Percentiles rank a stretch among this genome's conserved stretches.
Evolutionary conservation across 2,797 vertebrate species (phyloP).

Genomic region (Melanotaenia pygmaea): DNA sequence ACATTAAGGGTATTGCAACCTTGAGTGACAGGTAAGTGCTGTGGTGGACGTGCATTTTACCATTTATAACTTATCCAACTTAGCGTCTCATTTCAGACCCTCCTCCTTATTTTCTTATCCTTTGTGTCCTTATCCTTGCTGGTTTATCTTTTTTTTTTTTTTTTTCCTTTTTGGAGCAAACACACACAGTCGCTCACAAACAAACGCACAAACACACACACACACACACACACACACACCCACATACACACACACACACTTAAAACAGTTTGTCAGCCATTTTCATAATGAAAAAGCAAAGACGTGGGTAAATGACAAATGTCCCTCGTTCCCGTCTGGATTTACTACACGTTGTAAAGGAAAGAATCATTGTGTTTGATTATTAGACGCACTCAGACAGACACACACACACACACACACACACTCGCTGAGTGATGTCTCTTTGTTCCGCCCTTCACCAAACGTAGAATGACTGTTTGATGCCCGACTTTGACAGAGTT

Average conservation of each 20-base stretch:
- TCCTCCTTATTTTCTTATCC: slow-evolving; percentile 2
- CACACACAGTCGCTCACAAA: background rate
- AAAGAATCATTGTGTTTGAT: slow-evolving; percentile 71
- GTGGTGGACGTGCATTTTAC: background rate
- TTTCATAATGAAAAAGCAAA: slow-evolving; percentile 72
- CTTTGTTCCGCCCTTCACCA: slow-evolving; percentile 75
- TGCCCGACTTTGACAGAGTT: slow-evolving; percentile 65
- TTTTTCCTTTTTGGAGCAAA: slow-evolving; percentile 1
- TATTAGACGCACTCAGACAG: slow-evolving; percentile 36
- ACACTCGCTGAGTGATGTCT: slow-evolving; percentile 65
- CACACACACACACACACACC: background rate
- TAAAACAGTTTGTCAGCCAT: slow-evolving; percentile 35
- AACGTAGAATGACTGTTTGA: slow-evolving; percentile 56
- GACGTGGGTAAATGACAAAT: slow-evolving; percentile 64
- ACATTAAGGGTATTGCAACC: background rate
- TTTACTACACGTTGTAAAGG: slow-evolving; percentile 66
- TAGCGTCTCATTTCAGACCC: slow-evolving; percentile 1
- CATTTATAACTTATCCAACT: background rate
- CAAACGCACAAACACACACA: background rate
- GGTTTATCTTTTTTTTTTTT: slow-evolving; percentile 7
- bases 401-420: slow-evolving; percentile 7
- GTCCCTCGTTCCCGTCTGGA: slow-evolving; percentile 57
- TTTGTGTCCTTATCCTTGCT: background rate
- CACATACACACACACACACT: slow-evolving; percentile 6
- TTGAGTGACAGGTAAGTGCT: background rate